These are phyloP conservation scores for Rhyacophila brunnea DNA, from an alignment of 1,140 invertebrate genomes.

Conservation along the genomic window DNA sequence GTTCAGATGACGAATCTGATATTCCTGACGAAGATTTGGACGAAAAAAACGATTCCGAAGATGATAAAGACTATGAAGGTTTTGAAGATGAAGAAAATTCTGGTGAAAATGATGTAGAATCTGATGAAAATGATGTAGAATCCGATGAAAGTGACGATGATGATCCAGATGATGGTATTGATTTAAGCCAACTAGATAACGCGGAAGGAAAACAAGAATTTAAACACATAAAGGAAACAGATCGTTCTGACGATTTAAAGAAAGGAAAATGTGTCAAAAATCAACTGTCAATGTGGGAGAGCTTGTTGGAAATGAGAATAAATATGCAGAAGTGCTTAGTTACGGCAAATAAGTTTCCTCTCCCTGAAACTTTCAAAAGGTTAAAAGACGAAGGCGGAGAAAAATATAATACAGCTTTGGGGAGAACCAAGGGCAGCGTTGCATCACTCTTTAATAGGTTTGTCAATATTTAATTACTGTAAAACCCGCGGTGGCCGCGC, in stretches of 20 bases:
- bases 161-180: slow-evolving; percentile 46
- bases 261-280: slow-evolving; percentile 76
- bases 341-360: slow-evolving; percentile 75
- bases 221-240: slow-evolving; percentile 57
- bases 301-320: slow-evolving; percentile 78
- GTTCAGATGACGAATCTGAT: slow-evolving; percentile 39
- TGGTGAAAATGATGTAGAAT: slow-evolving; percentile 33
- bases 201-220: slow-evolving; percentile 48
- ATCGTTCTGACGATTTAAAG: slow-evolving; percentile 64
- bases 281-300: slow-evolving; percentile 80
- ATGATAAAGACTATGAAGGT: slow-evolving; percentile 28
- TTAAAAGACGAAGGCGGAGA: slow-evolving; percentile 48
- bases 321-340: slow-evolving; percentile 78
- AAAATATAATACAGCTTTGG: slow-evolving; percentile 55
- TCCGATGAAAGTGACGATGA: slow-evolving; percentile 36
- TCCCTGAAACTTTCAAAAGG: slow-evolving; percentile 55
- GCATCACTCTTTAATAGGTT: slow-evolving; percentile 62
- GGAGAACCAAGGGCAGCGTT: slow-evolving; percentile 56
- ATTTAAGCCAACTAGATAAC: slow-evolving; percentile 45
- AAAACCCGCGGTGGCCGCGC: too few species aligned
- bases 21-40: not conserved
- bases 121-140: slow-evolving; percentile 38
- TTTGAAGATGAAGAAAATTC: slow-evolving; percentile 27
- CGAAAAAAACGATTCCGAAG: slow-evolving; percentile 1
- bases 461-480: not conserved